A percentile compares a stretch with the other conserved stretches of the same genome.
These are phyloP conservation scores for Heptranchias perlo DNA, from an alignment of 2,113 vertebrate species.

Conservation along the genomic window DNA sequence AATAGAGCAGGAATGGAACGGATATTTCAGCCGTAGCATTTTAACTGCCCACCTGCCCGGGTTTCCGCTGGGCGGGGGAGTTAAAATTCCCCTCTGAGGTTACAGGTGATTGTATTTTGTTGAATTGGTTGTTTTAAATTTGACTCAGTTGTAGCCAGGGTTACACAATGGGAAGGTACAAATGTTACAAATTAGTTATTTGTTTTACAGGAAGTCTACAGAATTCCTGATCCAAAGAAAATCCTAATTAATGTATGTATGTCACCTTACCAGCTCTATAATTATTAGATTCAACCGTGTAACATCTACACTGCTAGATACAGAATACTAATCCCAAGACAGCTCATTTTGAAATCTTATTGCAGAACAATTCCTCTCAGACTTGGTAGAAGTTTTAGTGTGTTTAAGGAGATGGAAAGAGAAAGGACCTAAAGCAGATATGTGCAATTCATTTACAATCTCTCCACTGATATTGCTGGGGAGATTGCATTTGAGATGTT, in stretches of 20 bases:
- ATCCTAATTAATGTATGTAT: neutral
- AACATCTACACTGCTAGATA: neutral
- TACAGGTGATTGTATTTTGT: neutral
- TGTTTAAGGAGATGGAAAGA: neutral
- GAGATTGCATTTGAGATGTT: neutral
- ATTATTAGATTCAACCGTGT: neutral
- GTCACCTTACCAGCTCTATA: neutral
- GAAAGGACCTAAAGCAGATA: neutral
- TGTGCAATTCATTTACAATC: neutral
- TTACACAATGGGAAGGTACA: neutral
- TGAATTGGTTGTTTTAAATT: neutral
- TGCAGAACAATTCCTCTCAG: neutral
- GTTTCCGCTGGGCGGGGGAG: neutral
- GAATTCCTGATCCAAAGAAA: neutral
- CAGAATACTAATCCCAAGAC: neutral
- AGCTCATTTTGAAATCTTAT: neutral
- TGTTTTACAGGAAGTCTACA: neutral
- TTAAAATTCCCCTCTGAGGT: neutral
- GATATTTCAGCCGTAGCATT: neutral
- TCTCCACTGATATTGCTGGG: neutral
- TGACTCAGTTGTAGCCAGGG: neutral
- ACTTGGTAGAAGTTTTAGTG: neutral
- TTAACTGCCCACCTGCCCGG: neutral
- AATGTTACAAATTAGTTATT: constrained; percentile 6
- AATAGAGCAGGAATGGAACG: neutral